A percentile compares a stretch with the other conserved stretches of the same genome.
Evolutionary conservation across 1,140 invertebrate species (phyloP).

Genomic region (Himalopsyche phryganea): DNA sequence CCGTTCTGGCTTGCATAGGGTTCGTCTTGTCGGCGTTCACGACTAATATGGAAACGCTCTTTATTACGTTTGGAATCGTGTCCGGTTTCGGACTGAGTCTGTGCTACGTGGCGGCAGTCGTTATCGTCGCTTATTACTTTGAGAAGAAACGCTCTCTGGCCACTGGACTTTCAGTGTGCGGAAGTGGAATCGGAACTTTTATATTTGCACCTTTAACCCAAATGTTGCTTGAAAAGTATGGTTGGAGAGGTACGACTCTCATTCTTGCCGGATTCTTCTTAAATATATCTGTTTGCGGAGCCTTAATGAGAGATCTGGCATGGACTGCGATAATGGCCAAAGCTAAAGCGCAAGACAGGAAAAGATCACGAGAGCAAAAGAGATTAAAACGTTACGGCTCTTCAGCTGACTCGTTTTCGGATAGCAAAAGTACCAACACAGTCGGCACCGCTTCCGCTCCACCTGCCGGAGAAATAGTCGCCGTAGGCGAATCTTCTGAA

Average conservation of each 20-base stretch:
- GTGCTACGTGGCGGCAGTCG: slow-evolving; percentile 85
- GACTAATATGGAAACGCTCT: slow-evolving; percentile 73
- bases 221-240: slow-evolving; percentile 71
- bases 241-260: slow-evolving; percentile 80
- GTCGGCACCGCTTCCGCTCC: slow-evolving; percentile 44
- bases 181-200: slow-evolving; percentile 86
- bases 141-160: slow-evolving; percentile 88
- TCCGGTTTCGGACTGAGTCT: slow-evolving; percentile 83
- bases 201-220: slow-evolving; percentile 86
- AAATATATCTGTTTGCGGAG: slow-evolving; percentile 83
- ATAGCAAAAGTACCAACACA: slow-evolving; percentile 64
- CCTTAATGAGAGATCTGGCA: slow-evolving; percentile 76
- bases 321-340: slow-evolving; percentile 67
- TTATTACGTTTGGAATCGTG: slow-evolving; percentile 81
- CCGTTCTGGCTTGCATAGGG: slow-evolving; percentile 72
- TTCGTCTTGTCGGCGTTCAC: slow-evolving; percentile 77
- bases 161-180: slow-evolving; percentile 89
- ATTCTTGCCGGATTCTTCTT: slow-evolving; percentile 81
- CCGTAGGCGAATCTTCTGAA: slow-evolving; percentile 36
- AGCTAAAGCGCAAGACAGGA: slow-evolving; percentile 60
- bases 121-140: slow-evolving; percentile 95
- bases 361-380: slow-evolving; percentile 57
- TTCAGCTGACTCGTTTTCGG: slow-evolving; percentile 64
- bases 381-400: slow-evolving; percentile 58
- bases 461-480: slow-evolving; percentile 42